phyloP scores from a whole-genome alignment of 2,888 invertebrate genomes.

The Amphipoea lucens region DNA sequence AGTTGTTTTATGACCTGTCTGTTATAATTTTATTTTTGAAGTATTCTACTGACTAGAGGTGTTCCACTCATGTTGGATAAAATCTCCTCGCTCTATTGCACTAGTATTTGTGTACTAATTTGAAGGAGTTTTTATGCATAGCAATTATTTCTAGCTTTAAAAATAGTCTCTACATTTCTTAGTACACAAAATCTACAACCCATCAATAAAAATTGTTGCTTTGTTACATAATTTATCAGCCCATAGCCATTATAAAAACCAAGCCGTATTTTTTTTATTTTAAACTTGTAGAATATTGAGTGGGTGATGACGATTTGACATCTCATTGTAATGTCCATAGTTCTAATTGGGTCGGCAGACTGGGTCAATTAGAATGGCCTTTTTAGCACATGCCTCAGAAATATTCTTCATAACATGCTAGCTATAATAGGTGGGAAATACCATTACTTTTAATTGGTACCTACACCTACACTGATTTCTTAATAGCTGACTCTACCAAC shows the following conservation, averaged over 20 bases:
- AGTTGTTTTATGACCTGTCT: neutral
- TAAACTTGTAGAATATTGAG: constrained; percentile 33
- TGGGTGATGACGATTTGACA: constrained; percentile 63
- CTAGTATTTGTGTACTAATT: neutral
- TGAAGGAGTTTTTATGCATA: neutral
- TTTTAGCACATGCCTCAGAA: constrained; percentile 68
- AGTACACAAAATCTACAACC: neutral
- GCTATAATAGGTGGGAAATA: constrained; percentile 26
- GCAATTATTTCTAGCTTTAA: neutral
- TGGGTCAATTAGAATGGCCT: constrained; percentile 83
- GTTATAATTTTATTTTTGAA: neutral
- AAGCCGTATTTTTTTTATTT: neutral
- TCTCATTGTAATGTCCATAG: constrained; percentile 67
- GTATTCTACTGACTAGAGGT: neutral
- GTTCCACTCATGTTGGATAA: neutral
- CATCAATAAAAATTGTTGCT: neutral
- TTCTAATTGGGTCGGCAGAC: constrained; percentile 82
- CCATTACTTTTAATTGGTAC: constrained; percentile 24
- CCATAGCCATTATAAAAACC: neutral
- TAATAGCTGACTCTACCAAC: constrained; percentile 27
- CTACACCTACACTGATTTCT: constrained; percentile 34
- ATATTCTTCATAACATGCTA: constrained; percentile 44
- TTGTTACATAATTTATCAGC: neutral
- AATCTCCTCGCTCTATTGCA: neutral
- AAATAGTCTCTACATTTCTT: neutral